A percentile compares a stretch with the other conserved stretches of the same genome.
Conservation (phyloP, 2,113 vertebrate species). For the Halcyon malimbica region DNA sequence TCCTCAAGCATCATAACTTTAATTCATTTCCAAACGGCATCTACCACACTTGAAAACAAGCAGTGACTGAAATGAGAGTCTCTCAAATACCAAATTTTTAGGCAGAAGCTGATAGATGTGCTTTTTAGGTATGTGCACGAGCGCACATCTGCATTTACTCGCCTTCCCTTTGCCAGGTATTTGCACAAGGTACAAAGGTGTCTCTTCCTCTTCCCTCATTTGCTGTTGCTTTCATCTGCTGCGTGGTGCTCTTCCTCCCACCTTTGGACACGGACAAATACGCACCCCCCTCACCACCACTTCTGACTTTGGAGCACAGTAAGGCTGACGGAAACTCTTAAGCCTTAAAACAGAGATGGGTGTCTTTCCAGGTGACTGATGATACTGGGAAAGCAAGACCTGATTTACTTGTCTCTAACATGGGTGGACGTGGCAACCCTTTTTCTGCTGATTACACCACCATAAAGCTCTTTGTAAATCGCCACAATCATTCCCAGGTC, state of each 20-base stretch:
- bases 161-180: background rate
- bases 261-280: background rate
- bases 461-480: background rate
- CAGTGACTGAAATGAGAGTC: background rate
- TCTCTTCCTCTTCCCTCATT: background rate
- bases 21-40: background rate
- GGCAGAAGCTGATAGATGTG: too few species aligned
- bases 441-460: background rate
- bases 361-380: background rate
- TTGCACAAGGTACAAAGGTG: background rate
- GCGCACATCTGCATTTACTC: background rate
- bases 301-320: background rate
- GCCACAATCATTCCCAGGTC: background rate
- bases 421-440: background rate
- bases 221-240: background rate
- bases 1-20: background rate
- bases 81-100: background rate
- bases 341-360: background rate
- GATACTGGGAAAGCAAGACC: background rate
- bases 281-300: background rate
- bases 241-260: background rate
- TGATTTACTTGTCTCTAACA: background rate
- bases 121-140: fast-evolving
- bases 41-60: background rate
- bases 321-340: background rate